phyloP scores from a whole-genome alignment of 1,140 invertebrate genomes.

The Vanessa tameamea region DNA sequence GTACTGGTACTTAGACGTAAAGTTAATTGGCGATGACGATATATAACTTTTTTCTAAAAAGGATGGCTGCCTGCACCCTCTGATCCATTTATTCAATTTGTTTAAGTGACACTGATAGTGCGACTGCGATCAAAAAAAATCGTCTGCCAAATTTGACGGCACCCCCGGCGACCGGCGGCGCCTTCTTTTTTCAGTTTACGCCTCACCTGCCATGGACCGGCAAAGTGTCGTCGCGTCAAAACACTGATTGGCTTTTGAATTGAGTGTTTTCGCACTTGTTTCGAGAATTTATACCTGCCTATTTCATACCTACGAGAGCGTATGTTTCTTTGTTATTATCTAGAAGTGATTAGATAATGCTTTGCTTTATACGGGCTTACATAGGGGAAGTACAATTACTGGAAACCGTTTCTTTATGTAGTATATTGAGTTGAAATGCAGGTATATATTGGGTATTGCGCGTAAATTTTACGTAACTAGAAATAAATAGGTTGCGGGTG shows the following conservation, averaged over 20 bases:
- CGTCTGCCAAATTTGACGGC: conserved; percentile 72
- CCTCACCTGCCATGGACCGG: conserved; percentile 61
- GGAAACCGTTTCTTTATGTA: conserved; percentile 13
- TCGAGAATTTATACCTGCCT: neutral
- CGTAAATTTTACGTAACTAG: conserved; percentile 81
- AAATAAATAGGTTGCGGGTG: conserved; percentile 80
- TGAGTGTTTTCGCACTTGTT: conserved; percentile 24
- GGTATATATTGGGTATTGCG: conserved; percentile 74
- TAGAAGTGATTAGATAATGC: neutral
- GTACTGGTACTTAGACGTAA: neutral
- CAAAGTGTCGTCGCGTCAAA: conserved; percentile 57
- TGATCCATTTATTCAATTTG: conserved; percentile 77
- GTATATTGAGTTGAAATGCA: conserved; percentile 57
- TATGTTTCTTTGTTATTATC: neutral
- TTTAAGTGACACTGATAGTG: conserved; percentile 81
- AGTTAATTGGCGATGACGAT: conserved; percentile 22
- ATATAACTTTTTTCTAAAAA: conserved; percentile 24
- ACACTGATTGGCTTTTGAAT: conserved; percentile 70
- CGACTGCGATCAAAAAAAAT: conserved; percentile 69
- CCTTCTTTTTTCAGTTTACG: conserved; percentile 72
- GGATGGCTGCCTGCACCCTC: conserved; percentile 47
- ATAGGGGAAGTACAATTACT: neutral
- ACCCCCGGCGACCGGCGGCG: conserved; percentile 57
- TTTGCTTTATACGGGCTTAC: neutral
- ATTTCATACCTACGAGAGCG: neutral